Evolutionary conservation across 2,113 vertebrate species (phyloP).

Genomic region (Ictalurus furcatus): DNA sequence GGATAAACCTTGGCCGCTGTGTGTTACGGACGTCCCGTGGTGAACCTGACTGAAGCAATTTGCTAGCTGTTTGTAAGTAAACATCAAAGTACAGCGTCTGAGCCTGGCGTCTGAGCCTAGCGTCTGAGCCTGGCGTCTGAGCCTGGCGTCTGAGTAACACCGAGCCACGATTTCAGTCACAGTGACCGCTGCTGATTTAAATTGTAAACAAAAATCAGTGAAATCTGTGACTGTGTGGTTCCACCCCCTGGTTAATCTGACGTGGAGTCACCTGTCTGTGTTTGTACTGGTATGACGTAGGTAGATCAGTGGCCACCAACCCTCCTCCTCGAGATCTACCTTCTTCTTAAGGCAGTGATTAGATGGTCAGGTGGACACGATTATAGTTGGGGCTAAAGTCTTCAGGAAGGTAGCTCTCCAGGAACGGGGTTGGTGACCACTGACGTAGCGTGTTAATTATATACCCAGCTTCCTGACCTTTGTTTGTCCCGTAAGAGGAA

Average conservation of each 20-base stretch:
- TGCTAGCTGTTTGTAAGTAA: background rate
- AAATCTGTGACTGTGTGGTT: background rate
- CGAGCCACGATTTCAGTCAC: background rate
- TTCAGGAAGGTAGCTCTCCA: too few species aligned
- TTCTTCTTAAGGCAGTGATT: too few species aligned
- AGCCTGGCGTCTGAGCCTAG: background rate
- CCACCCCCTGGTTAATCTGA: background rate
- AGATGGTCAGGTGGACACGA: too few species aligned
- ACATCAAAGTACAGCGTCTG: too few species aligned
- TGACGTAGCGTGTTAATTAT: background rate
- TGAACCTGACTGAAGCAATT: background rate
- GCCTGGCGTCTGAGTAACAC: background rate
- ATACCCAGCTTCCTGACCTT: background rate
- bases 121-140: background rate
- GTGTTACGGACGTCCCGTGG: background rate
- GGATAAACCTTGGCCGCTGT: background rate
- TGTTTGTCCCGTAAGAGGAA: background rate
- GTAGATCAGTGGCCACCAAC: too few species aligned
- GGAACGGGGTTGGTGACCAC: too few species aligned
- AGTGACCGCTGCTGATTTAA: background rate
- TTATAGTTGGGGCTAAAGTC: too few species aligned
- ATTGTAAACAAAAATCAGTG: background rate
- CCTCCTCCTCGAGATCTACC: too few species aligned
- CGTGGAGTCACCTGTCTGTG: background rate
- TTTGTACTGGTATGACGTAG: background rate